Evolutionary conservation across 1,140 invertebrate species (phyloP).

Genomic region (Drosophila miranda): DNA sequence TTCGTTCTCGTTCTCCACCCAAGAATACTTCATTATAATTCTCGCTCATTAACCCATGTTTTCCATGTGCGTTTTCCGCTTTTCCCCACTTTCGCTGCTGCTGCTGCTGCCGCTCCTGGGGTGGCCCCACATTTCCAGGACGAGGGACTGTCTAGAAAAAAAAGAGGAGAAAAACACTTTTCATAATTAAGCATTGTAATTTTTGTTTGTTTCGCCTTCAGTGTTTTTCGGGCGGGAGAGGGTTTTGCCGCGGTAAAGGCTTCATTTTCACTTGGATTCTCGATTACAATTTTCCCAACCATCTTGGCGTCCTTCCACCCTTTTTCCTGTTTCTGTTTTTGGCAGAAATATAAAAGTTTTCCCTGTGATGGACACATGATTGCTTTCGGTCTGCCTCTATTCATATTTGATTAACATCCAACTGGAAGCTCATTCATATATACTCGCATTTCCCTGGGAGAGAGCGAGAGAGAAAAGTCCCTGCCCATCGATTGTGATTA

Average conservation of each 20-base stretch:
- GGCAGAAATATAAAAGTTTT: conserved; percentile 26
- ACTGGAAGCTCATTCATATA: conserved; percentile 31
- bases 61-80: conserved; percentile 49
- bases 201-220: conserved; percentile 58
- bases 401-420: conserved; percentile 60
- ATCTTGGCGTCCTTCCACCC: not conserved
- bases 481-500: conserved; percentile 38
- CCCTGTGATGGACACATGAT: conserved; percentile 60
- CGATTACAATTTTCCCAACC: conserved; percentile 29
- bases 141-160: not conserved
- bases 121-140: not conserved
- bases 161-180: conserved; percentile 65
- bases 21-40: conserved; percentile 75
- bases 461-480: not conserved
- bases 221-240: conserved; percentile 1
- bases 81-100: conserved; percentile 47
- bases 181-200: conserved; percentile 78
- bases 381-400: conserved; percentile 41
- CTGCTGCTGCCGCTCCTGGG: not conserved
- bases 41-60: conserved; percentile 68
- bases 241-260: conserved; percentile 25
- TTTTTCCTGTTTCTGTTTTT: conserved; percentile 18
- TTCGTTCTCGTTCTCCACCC: conserved; percentile 23
- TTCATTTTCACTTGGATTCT: conserved; percentile 25
- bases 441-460: not conserved